Percentiles rank a stretch among this genome's conserved stretches.
Evolutionary conservation across 2,113 vertebrate genomes (phyloP).

Genomic region (Sitta europaea): DNA sequence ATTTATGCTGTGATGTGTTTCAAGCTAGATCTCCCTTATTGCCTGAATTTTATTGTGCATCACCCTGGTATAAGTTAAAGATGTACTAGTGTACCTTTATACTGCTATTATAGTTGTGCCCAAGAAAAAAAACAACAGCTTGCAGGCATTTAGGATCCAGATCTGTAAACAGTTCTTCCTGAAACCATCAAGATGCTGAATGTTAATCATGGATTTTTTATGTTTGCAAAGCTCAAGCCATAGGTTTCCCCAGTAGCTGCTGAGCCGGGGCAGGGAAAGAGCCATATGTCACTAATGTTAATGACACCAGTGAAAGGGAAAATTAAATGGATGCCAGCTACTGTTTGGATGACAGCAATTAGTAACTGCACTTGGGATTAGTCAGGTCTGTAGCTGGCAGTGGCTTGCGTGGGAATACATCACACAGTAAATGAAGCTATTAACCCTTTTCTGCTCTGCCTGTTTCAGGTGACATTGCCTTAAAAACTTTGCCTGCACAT

Average conservation of each 20-base stretch:
- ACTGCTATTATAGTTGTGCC: neutral
- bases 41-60: neutral
- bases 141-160: neutral
- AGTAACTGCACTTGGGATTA: conserved; percentile 32
- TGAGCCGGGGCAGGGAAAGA: neutral
- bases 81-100: neutral
- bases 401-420: neutral
- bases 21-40: neutral
- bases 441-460: neutral
- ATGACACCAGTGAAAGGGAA: conserved; percentile 30
- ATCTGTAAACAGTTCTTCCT: neutral
- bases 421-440: neutral
- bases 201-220: neutral
- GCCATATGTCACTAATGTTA: neutral
- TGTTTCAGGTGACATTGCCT: neutral
- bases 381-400: conserved; percentile 17
- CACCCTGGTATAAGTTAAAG: neutral
- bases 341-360: conserved; percentile 48
- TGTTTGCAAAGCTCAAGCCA: neutral
- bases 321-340: conserved; percentile 43
- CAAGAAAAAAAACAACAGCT: neutral
- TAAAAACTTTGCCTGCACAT: neutral
- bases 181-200: neutral
- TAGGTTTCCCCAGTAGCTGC: neutral
- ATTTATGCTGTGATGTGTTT: neutral